Evolutionary conservation across 2,888 invertebrate genomes (phyloP).

Genomic region (Phrixothrix hirtus): DNA sequence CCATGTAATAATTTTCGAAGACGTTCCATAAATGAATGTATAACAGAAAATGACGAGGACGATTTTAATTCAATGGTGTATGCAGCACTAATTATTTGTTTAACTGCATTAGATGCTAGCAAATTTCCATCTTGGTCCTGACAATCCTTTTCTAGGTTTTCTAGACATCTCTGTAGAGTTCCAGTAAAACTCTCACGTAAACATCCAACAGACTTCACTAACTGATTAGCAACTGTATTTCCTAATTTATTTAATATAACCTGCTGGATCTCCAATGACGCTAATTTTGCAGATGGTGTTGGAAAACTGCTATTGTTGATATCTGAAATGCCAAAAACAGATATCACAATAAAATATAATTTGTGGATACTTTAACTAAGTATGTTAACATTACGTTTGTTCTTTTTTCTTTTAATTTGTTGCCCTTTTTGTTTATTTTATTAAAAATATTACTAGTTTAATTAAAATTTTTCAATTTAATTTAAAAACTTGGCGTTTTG

Average conservation of each 20-base stretch:
- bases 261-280: constrained; percentile 76
- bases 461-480: no score
- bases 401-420: no score
- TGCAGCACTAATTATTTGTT: constrained; percentile 74
- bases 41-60: constrained; percentile 65
- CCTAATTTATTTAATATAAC: constrained; percentile 75
- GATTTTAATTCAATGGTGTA: constrained; percentile 74
- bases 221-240: constrained; percentile 74
- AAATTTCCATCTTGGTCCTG: constrained; percentile 59
- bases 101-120: constrained; percentile 72
- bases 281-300: constrained; percentile 51
- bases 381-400: no score
- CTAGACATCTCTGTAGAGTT: constrained; percentile 75
- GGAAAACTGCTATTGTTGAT: constrained; percentile 4
- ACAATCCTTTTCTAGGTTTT: constrained; percentile 65
- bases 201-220: constrained; percentile 80
- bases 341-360: not conserved
- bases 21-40: constrained; percentile 67
- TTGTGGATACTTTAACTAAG: not conserved
- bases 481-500: no score
- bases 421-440: no score
- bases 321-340: constrained; percentile 6
- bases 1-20: constrained; percentile 67
- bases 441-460: no score
- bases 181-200: constrained; percentile 82